Percentiles rank a stretch among this genome's conserved stretches.
Evolutionary conservation across 2,797 vertebrate species (phyloP).

Genomic region (Melanotaenia parkinsoni): DNA sequence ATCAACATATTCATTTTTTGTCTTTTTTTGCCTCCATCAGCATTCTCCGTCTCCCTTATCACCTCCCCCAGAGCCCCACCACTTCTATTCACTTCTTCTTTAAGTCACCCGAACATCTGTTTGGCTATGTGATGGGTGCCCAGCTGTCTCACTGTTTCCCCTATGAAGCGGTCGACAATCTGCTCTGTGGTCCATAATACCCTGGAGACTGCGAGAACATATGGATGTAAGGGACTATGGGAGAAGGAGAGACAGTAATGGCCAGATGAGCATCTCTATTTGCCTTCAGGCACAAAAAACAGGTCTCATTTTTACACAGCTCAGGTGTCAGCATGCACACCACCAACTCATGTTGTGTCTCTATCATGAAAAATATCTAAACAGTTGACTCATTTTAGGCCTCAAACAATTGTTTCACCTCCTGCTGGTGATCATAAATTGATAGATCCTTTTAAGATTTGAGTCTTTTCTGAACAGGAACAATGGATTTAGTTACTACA

Average conservation of each 20-base stretch:
- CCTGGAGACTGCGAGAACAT: constrained; percentile 67
- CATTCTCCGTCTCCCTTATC: constrained; percentile 29
- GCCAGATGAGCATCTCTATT: constrained; percentile 66
- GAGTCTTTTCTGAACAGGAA: constrained; percentile 7
- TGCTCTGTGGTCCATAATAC: constrained; percentile 72
- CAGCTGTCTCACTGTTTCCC: constrained; percentile 76
- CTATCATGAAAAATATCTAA: constrained; percentile 36
- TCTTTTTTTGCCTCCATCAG: constrained; percentile 15
- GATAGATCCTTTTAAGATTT: constrained; percentile 17
- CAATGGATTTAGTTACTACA: constrained; percentile 25
- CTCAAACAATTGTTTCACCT: constrained; percentile 29
- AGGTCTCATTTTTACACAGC: constrained; percentile 53
- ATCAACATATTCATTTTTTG: constrained; percentile 40
- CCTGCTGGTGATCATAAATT: constrained; percentile 35
- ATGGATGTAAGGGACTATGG: constrained; percentile 65
- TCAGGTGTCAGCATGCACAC: constrained; percentile 57
- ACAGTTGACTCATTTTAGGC: constrained; percentile 28
- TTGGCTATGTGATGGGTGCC: constrained; percentile 75
- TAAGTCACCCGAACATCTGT: constrained; percentile 79
- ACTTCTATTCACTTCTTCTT: constrained; percentile 53
- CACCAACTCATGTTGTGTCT: constrained; percentile 44
- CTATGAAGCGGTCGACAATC: constrained; percentile 74
- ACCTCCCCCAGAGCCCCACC: constrained; percentile 22
- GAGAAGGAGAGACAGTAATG: constrained; percentile 40
- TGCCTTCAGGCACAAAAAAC: constrained; percentile 63